These are phyloP conservation scores for Baryphthengus martii DNA, from an alignment of 2,113 vertebrate species.

Conservation along the genomic window DNA sequence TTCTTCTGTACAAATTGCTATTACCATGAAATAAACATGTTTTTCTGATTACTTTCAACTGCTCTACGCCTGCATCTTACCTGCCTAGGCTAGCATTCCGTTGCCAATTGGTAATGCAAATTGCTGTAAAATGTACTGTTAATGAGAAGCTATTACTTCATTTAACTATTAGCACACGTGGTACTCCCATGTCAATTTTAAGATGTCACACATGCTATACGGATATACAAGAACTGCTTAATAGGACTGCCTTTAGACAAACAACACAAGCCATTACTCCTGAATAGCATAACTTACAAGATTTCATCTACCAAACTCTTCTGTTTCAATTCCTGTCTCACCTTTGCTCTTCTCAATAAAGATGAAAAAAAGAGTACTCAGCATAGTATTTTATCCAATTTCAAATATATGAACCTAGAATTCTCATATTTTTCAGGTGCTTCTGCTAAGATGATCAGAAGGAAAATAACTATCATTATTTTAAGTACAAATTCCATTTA, in stretches of 20 bases:
- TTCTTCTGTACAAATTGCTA: background rate
- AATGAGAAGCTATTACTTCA: background rate
- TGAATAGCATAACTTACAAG: background rate
- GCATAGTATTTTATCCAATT: background rate
- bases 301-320: background rate
- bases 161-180: background rate
- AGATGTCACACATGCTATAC: background rate
- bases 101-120: background rate
- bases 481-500: background rate
- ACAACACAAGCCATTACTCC: background rate
- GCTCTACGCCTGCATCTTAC: background rate
- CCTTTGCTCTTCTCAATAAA: background rate
- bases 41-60: background rate
- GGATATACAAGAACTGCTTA: background rate
- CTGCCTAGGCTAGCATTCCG: background rate
- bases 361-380: background rate
- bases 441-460: background rate
- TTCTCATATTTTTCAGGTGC: background rate
- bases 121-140: background rate
- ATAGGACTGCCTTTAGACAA: background rate
- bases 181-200: background rate
- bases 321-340: background rate
- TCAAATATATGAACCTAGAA: background rate
- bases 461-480: background rate
- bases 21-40: slow-evolving; percentile 14